Conservation (phyloP, 2,888 invertebrate species). For the Heliconius ismenius region DNA sequence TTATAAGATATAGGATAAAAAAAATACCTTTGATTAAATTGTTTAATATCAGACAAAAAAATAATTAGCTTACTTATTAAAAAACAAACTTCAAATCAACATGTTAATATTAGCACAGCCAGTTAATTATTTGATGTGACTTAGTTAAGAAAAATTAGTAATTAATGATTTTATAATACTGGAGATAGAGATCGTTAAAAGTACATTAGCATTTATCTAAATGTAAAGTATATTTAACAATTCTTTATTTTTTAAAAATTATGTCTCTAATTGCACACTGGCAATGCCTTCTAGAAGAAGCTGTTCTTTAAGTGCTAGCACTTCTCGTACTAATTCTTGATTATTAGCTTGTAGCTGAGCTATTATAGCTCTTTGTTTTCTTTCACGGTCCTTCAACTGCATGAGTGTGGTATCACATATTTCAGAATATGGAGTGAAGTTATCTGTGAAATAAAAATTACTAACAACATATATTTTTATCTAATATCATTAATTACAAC, state of each 20-base stretch:
- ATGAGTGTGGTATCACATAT: constrained; percentile 59
- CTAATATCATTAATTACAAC: neutral
- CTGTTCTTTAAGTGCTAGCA: constrained; percentile 63
- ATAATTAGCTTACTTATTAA: constrained; percentile 1
- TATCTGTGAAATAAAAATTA: constrained; percentile 46
- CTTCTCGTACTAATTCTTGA: constrained; percentile 60
- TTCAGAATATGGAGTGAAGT: constrained; percentile 59
- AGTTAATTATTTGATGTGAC: constrained; percentile 13
- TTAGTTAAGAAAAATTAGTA: constrained; percentile 11
- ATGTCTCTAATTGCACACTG: constrained; percentile 37
- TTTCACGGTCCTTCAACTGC: constrained; percentile 59
- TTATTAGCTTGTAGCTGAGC: constrained; percentile 62
- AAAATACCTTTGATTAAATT: neutral
- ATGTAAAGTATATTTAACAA: constrained; percentile 12
- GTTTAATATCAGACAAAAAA: constrained; percentile 3
- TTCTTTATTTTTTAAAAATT: neutral
- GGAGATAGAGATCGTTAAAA: constrained; percentile 30
- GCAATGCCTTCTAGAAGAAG: constrained; percentile 55
- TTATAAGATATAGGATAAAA: too few relatives aligned
- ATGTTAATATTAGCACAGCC: constrained; percentile 18
- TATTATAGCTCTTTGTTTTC: constrained; percentile 60
- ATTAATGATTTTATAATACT: constrained; percentile 17
- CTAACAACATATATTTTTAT: neutral
- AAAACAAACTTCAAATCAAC: constrained; percentile 4
- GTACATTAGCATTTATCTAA: constrained; percentile 25